Conservation (phyloP, 2,797 vertebrate species). For the Urophycis tenuis region DNA sequence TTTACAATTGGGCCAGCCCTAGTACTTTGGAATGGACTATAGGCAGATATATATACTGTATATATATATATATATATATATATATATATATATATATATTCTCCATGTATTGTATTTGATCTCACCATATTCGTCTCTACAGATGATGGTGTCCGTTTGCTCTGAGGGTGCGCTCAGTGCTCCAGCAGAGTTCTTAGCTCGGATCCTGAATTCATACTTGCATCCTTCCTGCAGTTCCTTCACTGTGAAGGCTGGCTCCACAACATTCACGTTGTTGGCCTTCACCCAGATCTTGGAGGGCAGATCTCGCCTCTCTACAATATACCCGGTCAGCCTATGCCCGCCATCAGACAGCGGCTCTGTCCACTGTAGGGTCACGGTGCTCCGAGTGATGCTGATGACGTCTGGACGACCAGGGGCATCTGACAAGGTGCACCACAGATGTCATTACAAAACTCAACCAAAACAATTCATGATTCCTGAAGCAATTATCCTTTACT, state of each 20-base stretch:
- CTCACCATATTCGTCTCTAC: conserved; percentile 94
- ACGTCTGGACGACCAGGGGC: conserved; percentile 95
- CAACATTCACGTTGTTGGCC: conserved; percentile 90
- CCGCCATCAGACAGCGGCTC: conserved; percentile 95
- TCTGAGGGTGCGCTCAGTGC: conserved; percentile 95
- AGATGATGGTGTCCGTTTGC: conserved; percentile 88
- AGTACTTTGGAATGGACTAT: too few relatives aligned
- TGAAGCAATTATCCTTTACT: not conserved
- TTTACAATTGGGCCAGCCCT: too few relatives aligned
- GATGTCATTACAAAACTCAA: not conserved
- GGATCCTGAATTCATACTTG: conserved; percentile 97
- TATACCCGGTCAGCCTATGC: conserved; percentile 93
- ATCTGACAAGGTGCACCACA: conserved; percentile 67
- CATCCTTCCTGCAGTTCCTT: conserved; percentile 88
- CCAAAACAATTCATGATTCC: not conserved
- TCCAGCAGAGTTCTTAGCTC: conserved; percentile 95
- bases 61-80: too few relatives aligned
- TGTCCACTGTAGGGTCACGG: conserved; percentile 94
- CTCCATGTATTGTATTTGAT: not conserved
- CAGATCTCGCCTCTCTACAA: conserved; percentile 91
- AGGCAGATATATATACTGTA: too few relatives aligned
- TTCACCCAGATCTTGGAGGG: conserved; percentile 95
- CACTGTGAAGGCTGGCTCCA: conserved; percentile 91
- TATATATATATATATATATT: not conserved
- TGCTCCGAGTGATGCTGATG: conserved; percentile 87